Evolutionary conservation across 2,113 vertebrate species (phyloP).

Genomic region (Salvelinus alpinus): DNA sequence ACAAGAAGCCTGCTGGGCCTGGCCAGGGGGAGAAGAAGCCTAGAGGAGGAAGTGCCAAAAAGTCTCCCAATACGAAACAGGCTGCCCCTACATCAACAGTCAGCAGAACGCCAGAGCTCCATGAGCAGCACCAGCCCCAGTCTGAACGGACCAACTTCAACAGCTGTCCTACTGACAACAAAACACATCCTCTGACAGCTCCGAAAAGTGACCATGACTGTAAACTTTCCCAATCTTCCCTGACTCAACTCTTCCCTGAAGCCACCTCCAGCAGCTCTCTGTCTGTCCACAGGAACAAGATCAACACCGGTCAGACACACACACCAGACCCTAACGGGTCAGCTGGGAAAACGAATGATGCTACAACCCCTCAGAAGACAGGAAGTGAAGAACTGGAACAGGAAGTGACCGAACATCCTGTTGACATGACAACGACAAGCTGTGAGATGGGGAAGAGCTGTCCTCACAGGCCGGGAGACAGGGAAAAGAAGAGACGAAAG

Average conservation of each 20-base stretch:
- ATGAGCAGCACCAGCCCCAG: too few relatives aligned
- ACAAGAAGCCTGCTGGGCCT: not conserved
- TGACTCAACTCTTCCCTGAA: not conserved
- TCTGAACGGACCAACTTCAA: too few relatives aligned
- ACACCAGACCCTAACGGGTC: not conserved
- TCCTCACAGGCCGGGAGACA: not conserved
- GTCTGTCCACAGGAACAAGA: not conserved
- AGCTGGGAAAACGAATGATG: not conserved
- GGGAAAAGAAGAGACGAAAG: not conserved
- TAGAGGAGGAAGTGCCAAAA: not conserved
- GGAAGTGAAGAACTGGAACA: not conserved
- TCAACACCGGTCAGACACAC: not conserved
- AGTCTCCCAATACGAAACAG: not conserved
- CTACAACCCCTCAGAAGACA: not conserved
- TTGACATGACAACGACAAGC: conserved; percentile 1
- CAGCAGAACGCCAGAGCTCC: not conserved
- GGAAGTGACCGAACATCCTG: conserved; percentile 7
- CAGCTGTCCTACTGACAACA: too few relatives aligned
- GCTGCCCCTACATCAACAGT: not conserved
- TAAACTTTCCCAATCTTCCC: too few relatives aligned
- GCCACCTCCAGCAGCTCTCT: not conserved
- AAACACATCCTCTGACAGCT: too few relatives aligned
- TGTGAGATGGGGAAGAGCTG: not conserved
- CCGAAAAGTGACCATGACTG: too few relatives aligned
- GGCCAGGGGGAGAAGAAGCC: conserved; percentile 13